phyloP scores from a whole-genome alignment of 2,888 invertebrate species.

The Drosophila percnosoma region DNA sequence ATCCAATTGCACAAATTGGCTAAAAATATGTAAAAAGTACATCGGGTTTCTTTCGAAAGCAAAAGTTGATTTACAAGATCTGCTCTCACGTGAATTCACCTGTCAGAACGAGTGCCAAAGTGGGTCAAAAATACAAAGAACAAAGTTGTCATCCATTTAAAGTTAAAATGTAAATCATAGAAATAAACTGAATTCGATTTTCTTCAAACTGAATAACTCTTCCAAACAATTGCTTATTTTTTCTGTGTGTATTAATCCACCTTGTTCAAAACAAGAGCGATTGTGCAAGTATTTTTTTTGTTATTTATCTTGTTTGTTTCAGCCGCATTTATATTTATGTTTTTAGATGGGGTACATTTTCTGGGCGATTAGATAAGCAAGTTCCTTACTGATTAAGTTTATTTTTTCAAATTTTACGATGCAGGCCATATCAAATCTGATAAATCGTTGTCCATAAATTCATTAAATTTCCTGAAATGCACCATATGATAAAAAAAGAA shows the following conservation, averaged over 20 bases:
- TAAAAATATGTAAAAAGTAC: conserved; percentile 44
- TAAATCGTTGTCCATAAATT: conserved; percentile 1
- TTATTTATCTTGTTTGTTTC: conserved; percentile 56
- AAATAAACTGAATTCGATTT: neutral
- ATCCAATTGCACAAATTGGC: conserved; percentile 58
- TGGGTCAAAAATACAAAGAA: conserved; percentile 20
- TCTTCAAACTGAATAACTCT: neutral
- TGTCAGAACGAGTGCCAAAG: conserved; percentile 14
- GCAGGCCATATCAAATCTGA: conserved; percentile 26
- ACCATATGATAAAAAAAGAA: neutral
- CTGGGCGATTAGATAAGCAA: conserved; percentile 57
- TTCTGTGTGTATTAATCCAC: conserved; percentile 15
- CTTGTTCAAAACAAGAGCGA: neutral
- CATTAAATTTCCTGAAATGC: neutral
- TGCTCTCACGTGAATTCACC: conserved; percentile 41
- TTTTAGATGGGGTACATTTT: conserved; percentile 27
- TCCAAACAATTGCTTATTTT: neutral
- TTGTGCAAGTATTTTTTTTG: conserved; percentile 16
- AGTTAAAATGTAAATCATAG: neutral
- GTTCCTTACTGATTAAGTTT: conserved; percentile 33
- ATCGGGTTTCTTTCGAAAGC: conserved; percentile 48
- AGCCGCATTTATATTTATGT: conserved; percentile 56
- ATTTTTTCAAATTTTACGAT: conserved; percentile 30
- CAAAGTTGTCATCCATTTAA: neutral
- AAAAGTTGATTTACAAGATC: conserved; percentile 55